These are phyloP conservation scores for Bradysia coprophila DNA, from an alignment of 1,140 invertebrate genomes.

Conservation along the genomic window DNA sequence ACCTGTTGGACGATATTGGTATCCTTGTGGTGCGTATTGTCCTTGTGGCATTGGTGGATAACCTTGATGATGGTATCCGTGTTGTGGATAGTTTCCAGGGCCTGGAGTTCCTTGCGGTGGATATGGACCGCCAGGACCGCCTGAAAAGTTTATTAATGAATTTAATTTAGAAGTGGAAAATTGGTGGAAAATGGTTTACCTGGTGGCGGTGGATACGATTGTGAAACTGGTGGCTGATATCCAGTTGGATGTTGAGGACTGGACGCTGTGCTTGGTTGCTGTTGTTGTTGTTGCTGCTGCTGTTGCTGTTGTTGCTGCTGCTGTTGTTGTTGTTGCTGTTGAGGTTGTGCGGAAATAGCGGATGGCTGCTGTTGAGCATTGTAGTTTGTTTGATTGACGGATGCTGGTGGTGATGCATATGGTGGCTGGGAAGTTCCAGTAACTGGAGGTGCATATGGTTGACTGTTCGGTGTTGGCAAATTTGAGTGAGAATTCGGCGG, in stretches of 20 bases:
- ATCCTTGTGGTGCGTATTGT: conserved; percentile 19
- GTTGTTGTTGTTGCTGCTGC: conserved; percentile 5
- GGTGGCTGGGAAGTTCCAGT: neutral
- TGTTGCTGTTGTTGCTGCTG: conserved; percentile 6
- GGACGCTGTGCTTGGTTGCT: conserved; percentile 11
- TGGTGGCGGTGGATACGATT: conserved; percentile 1
- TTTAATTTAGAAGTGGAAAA: too few species aligned
- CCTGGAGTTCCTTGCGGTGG: conserved; percentile 1
- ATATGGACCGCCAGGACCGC: conserved; percentile 11
- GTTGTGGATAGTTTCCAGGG: neutral
- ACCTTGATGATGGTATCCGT: conserved; percentile 8
- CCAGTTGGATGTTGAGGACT: conserved; percentile 14
- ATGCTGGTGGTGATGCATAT: conserved; percentile 5
- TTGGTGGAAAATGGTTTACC: too few species aligned
- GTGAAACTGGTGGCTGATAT: conserved; percentile 16
- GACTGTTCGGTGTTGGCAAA: neutral
- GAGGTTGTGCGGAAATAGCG: neutral
- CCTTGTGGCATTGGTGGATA: conserved; percentile 15
- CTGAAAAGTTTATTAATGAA: too few species aligned
- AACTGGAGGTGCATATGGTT: neutral
- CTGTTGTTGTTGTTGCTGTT: conserved; percentile 5
- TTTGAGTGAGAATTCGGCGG: conserved; percentile 10
- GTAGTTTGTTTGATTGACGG: conserved; percentile 6
- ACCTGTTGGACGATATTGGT: conserved; percentile 14
- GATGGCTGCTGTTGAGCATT: too few species aligned